Conservation (phyloP, 92 coral and sea anemone genomes). For the Porites lobata region DNA sequence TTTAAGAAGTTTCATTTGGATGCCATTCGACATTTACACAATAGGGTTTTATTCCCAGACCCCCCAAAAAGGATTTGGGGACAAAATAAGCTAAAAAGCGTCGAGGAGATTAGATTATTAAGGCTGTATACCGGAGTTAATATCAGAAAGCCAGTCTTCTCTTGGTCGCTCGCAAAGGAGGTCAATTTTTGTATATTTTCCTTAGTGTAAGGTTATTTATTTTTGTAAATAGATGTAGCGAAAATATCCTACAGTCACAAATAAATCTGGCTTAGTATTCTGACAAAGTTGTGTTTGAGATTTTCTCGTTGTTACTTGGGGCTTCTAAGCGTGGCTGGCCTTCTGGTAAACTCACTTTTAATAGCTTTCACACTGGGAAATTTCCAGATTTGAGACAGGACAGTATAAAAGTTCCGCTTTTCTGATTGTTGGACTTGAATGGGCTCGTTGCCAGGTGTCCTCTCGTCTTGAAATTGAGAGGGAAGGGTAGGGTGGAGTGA, state of each 20-base stretch:
- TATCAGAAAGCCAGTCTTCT: conserved; percentile 53
- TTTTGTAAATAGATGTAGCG: not conserved
- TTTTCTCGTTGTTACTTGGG: not conserved
- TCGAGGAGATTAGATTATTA: not conserved
- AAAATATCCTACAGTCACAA: not conserved
- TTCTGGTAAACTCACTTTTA: not conserved
- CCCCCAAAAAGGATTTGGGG: too few species aligned
- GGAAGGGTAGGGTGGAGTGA: too few species aligned
- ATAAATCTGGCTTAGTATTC: not conserved
- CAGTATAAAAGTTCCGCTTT: not conserved
- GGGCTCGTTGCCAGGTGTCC: too few species aligned
- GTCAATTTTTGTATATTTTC: too few species aligned
- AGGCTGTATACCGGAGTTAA: not conserved
- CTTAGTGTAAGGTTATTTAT: not conserved
- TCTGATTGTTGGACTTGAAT: not conserved
- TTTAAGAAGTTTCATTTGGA: too few species aligned
- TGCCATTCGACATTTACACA: too few species aligned
- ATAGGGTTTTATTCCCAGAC: too few species aligned
- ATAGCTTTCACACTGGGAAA: not conserved
- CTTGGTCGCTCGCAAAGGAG: not conserved
- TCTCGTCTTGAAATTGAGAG: too few species aligned
- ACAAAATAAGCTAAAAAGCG: too few species aligned
- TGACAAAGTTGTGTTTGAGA: not conserved
- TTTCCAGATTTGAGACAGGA: not conserved
- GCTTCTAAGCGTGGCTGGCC: conserved; percentile 42